Percentiles rank a stretch among this genome's conserved stretches.
phyloP scores from a whole-genome alignment of 2,113 vertebrate species.

The Fregetta grallaria region DNA sequence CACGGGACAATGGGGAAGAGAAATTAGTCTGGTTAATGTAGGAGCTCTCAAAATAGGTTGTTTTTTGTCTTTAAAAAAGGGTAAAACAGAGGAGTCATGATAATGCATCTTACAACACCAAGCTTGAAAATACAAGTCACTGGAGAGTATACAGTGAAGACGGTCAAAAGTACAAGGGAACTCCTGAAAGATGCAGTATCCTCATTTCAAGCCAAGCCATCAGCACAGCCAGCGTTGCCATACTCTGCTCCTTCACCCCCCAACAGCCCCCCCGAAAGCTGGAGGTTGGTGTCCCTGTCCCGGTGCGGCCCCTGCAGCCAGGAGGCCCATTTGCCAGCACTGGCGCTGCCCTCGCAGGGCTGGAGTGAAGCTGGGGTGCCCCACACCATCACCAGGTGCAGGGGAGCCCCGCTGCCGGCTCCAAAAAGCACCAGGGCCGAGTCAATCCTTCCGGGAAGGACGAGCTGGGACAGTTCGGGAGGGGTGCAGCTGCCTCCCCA shows the following conservation, averaged over 20 bases:
- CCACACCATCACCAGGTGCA: fast-evolving
- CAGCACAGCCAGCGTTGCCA: not conserved
- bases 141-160: conserved; percentile 66
- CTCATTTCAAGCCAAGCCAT: not conserved
- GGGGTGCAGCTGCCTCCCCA: not conserved
- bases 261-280: not conserved
- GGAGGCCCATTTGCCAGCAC: not conserved
- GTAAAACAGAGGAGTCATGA: conserved; percentile 38
- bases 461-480: not conserved
- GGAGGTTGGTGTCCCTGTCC: not conserved
- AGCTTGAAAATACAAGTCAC: conserved; percentile 65
- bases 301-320: not conserved
- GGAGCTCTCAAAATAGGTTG: conserved; percentile 38
- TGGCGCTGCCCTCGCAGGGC: not conserved
- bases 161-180: conserved; percentile 46
- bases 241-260: not conserved
- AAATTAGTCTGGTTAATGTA: not conserved
- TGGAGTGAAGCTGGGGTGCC: not conserved
- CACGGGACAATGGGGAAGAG: not conserved
- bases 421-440: not conserved
- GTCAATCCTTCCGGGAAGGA: not conserved
- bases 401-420: not conserved
- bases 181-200: conserved; percentile 62
- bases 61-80: not conserved
- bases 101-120: conserved; percentile 60